These are phyloP conservation scores for Microchirus variegatus DNA, from an alignment of 2,797 vertebrate species.

Conservation along the genomic window DNA sequence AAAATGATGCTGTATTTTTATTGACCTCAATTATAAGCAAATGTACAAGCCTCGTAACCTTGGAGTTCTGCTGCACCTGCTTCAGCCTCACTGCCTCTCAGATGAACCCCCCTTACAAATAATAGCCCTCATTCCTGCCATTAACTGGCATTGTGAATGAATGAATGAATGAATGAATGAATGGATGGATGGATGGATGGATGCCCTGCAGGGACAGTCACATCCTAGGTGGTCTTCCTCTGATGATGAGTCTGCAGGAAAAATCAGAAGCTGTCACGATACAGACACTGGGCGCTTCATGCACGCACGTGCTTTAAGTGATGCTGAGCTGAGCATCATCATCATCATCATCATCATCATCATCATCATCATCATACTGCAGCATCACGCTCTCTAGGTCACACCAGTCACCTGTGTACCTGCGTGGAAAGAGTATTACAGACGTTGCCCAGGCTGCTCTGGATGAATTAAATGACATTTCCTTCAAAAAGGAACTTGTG, in stretches of 20 bases:
- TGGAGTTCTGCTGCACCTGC: conserved; percentile 45
- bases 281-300: conserved; percentile 35
- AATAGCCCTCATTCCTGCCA: conserved; percentile 56
- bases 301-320: neutral
- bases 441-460: too few relatives aligned
- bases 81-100: conserved; percentile 2
- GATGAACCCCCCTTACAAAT: neutral
- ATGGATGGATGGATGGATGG: too few relatives aligned
- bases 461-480: too few relatives aligned
- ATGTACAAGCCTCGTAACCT: neutral
- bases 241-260: conserved; percentile 19
- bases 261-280: conserved; percentile 28
- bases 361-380: too few relatives aligned
- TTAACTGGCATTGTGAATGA: conserved; percentile 47
- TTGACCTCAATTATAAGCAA: neutral
- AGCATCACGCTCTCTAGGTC: too few relatives aligned
- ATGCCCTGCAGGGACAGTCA: too few relatives aligned
- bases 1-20: neutral
- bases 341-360: too few relatives aligned
- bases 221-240: conserved; percentile 33
- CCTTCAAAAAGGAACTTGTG: too few relatives aligned
- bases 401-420: too few relatives aligned
- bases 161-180: conserved; percentile 1
- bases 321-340: too few relatives aligned
- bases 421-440: too few relatives aligned